These are phyloP conservation scores for Drosophila sordidula DNA, from an alignment of 2,888 invertebrate species.

Conservation along the genomic window DNA sequence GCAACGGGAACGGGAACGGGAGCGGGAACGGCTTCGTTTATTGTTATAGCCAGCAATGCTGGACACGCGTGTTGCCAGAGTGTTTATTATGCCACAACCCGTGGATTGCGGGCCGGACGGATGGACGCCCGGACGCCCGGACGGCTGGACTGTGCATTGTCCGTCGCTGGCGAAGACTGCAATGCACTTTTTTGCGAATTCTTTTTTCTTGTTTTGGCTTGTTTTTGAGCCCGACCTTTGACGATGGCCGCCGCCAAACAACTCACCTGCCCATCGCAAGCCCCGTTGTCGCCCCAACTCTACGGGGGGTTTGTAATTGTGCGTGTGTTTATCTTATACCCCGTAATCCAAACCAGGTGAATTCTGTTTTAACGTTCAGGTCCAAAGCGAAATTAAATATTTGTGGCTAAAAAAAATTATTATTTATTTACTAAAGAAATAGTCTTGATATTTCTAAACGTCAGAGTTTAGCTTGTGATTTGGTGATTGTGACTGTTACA, in stretches of 20 bases:
- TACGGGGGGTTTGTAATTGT: neutral
- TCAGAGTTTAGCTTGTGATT: neutral
- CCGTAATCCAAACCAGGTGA: neutral
- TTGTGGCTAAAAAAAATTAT: no score
- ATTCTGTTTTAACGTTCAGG: no score
- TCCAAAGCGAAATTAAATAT: no score
- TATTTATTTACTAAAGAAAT: neutral
- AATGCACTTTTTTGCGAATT: constrained; percentile 27
- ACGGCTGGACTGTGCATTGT: constrained; percentile 21
- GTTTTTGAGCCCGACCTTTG: constrained; percentile 32
- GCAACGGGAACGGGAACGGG: constrained; percentile 16
- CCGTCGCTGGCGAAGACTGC: constrained; percentile 20
- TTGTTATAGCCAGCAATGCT: constrained; percentile 51
- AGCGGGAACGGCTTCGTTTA: constrained; percentile 49
- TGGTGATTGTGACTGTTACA: neutral
- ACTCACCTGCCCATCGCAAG: constrained; percentile 54
- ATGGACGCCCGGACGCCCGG: neutral
- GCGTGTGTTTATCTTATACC: constrained; percentile 20
- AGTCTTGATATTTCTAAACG: neutral
- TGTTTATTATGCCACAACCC: constrained; percentile 60
- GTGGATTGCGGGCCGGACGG: constrained; percentile 33
- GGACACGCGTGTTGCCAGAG: constrained; percentile 51
- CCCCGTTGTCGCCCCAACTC: neutral
- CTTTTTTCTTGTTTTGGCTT: constrained; percentile 4
- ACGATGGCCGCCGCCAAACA: constrained; percentile 52